Percentiles rank a stretch among this genome's conserved stretches.
These are phyloP conservation scores for Bellardia pandia DNA, from an alignment of 2,888 invertebrate genomes.

Conservation along the genomic window DNA sequence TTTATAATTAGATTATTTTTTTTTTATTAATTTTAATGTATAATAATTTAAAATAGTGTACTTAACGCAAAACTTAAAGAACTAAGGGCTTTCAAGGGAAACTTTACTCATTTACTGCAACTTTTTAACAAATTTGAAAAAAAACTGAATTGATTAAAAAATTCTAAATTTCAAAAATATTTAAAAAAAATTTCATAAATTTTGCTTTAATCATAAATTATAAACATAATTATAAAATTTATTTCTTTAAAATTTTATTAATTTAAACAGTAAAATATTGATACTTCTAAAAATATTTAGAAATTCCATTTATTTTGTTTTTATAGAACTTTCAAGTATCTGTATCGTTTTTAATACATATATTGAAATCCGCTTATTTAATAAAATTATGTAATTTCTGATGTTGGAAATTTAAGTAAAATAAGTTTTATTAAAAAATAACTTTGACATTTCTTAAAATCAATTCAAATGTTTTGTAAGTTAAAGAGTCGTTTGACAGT, in stretches of 20 bases:
- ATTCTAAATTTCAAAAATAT: conserved; percentile 2
- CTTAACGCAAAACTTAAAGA: not conserved
- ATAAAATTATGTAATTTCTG: not conserved
- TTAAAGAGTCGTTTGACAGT: not conserved
- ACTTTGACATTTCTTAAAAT: not conserved
- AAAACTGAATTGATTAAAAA: not conserved
- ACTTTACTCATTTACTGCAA: too few relatives aligned
- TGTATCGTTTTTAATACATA: not conserved
- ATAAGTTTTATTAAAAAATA: not conserved
- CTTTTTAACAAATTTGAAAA: not conserved
- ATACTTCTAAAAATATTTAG: conserved; percentile 62
- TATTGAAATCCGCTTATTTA: not conserved
- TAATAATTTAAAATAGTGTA: conserved; percentile 37
- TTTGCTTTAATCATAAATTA: not conserved
- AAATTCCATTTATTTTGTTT: conserved; percentile 36
- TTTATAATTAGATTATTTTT: too few relatives aligned
- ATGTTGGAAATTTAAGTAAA: not conserved
- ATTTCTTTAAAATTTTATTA: not conserved
- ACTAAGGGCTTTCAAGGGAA: too few relatives aligned
- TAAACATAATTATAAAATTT: not conserved
- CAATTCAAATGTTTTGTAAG: not conserved
- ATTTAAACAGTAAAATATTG: conserved; percentile 46
- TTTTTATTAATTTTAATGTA: conserved; percentile 12
- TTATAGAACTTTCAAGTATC: not conserved
- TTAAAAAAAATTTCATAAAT: conserved; percentile 16